Evolutionary conservation across 2,797 vertebrate species (phyloP).

Genomic region (Xenentodon cancila): DNA sequence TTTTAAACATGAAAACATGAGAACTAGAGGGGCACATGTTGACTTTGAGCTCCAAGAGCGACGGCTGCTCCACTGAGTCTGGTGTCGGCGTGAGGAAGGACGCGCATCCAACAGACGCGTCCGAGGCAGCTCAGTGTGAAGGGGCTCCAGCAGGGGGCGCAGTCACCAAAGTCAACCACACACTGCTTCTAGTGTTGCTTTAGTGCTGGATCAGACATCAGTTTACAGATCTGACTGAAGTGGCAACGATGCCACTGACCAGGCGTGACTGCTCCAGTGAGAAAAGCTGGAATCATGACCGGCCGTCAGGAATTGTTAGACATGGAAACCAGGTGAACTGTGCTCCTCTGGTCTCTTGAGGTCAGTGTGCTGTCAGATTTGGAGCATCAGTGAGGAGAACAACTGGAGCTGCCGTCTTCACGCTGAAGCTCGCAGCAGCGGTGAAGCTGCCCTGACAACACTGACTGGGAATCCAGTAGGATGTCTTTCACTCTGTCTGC

Average conservation of each 20-base stretch:
- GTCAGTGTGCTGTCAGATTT: constrained; percentile 15
- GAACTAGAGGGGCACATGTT: no score
- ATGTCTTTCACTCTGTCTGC: constrained; percentile 56
- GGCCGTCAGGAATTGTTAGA: no score
- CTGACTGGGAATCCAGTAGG: constrained; percentile 56
- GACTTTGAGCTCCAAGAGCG: no score
- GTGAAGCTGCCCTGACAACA: constrained; percentile 70
- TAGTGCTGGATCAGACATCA: background rate
- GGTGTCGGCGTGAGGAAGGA: no score
- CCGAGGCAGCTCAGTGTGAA: background rate
- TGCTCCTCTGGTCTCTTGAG: constrained; percentile 11
- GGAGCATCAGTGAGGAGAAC: constrained; percentile 11
- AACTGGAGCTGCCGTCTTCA: constrained; percentile 26
- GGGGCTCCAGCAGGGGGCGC: constrained; percentile 62
- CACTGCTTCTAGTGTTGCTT: background rate
- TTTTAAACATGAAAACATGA: no score
- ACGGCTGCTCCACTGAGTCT: no score
- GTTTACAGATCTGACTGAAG: no score
- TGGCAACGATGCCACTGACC: no score
- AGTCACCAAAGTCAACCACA: constrained; percentile 45
- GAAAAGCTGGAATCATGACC: no score
- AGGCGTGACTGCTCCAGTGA: no score
- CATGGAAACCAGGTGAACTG: background rate
- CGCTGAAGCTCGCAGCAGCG: constrained; percentile 39
- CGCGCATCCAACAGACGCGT: no score